Percentiles rank a stretch among this genome's conserved stretches.
These are phyloP conservation scores for Epinephelus moara DNA, from an alignment of 2,113 vertebrate genomes.

Conservation along the genomic window DNA sequence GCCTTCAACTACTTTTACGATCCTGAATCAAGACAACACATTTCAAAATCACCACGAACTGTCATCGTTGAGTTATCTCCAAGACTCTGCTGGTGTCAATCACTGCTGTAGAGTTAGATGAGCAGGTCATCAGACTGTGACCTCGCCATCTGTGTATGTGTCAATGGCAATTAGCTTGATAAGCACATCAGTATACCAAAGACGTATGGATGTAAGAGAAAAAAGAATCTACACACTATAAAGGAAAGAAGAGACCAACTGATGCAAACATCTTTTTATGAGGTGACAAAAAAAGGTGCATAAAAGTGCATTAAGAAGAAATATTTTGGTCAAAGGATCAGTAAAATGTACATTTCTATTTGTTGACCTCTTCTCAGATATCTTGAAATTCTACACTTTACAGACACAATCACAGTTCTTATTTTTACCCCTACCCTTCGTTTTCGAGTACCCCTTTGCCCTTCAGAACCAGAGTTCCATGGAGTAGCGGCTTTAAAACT, in stretches of 20 bases:
- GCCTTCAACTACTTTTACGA: conserved; percentile 1
- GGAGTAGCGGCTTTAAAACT: no score
- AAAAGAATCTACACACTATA: neutral
- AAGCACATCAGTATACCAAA: conserved; percentile 42
- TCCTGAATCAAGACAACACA: conserved; percentile 34
- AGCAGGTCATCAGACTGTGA: conserved; percentile 69
- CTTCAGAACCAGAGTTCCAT: no score
- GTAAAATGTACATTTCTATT: neutral
- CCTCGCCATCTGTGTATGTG: conserved; percentile 68
- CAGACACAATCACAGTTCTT: neutral
- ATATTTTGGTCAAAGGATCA: neutral
- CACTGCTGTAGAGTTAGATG: conserved; percentile 39
- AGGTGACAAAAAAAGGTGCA: neutral
- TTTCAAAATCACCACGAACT: conserved; percentile 1
- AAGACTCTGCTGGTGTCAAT: conserved; percentile 64
- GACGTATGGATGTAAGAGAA: conserved; percentile 6
- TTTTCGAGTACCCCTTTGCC: no score
- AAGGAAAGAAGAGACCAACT: neutral
- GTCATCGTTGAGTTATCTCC: conserved; percentile 29
- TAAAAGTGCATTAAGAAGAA: neutral
- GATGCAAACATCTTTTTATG: neutral
- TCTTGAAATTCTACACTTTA: neutral
- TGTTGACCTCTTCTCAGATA: neutral
- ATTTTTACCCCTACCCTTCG: no score
- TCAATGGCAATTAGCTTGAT: conserved; percentile 61